Base-by-base conservation (phyloP, 1,140 invertebrate species). In the Maconellicoccus hirsutus region DNA sequence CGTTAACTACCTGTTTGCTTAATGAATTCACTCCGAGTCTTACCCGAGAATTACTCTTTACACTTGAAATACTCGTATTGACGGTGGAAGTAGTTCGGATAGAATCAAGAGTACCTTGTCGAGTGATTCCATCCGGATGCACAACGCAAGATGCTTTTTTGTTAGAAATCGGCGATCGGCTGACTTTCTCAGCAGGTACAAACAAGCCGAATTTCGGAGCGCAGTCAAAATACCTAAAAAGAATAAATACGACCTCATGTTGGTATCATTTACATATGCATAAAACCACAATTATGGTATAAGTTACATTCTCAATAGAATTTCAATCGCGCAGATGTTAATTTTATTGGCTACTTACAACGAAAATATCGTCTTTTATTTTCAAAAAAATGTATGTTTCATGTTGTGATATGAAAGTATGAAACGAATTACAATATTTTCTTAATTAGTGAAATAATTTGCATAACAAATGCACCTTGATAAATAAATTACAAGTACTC, bases 221-320 rank as follows among this genome's bases (percentile, higher is more conserved):
- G 80, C 96, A 98, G 74, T 92, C 87, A 82, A 98, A 98, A 82
- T 98, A 98, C 82, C 94, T 96, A 71, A 59, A 69, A 66, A 16
- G 25, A 66, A 52, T 52, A 2, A 52, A n/a, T n/a, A n/a, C n/a
- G n/a, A n/a, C n/a, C n/a, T n/a, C n/a, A n/a, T n/a, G n/a, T n/a
- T n/a, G n/a, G n/a, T n/a, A n/a, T n/a, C 42, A 19, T 16, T 16
- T 16, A 16, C 2, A 52, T 52, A 52, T 52, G 42, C 4, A 4
- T 16, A 52, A 14, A 19, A 16, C 16, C 2, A 52, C 42, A 19
- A n/a, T n/a, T n/a, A n/a, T n/a, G n/a, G n/a, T n/a, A n/a, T n/a
- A n/a, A n/a, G n/a, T n/a, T n/a, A n/a, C n/a, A n/a, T n/a, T n/a
- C n/a, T n/a, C n/a, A n/a, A n/a, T n/a, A n/a, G n/a, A n/a, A n/a